Percentiles rank a stretch among this genome's conserved stretches.
These are phyloP conservation scores for Drosophila quasianomalipes DNA, from an alignment of 2,888 invertebrate species.

Conservation along the genomic window DNA sequence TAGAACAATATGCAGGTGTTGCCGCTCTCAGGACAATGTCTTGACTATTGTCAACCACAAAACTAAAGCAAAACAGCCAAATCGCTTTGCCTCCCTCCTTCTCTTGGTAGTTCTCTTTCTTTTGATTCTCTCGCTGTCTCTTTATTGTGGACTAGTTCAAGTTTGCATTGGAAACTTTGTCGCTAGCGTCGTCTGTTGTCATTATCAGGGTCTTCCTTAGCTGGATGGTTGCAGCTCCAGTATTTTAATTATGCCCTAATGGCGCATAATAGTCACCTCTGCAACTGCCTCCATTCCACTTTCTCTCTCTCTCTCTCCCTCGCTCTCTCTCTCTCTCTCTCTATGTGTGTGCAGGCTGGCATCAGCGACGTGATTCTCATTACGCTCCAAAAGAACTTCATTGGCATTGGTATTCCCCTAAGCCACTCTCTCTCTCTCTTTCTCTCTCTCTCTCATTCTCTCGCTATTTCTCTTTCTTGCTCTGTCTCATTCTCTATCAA, in stretches of 20 bases:
- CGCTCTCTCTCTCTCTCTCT: not conserved
- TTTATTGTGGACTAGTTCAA: not conserved
- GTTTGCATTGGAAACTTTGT: slow-evolving; percentile 43
- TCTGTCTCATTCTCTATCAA: slow-evolving; percentile 13
- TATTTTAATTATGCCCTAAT: slow-evolving; percentile 84
- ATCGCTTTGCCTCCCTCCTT: not conserved
- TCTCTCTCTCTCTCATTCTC: slow-evolving; percentile 5
- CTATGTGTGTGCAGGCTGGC: slow-evolving; percentile 7
- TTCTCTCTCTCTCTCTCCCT: not conserved
- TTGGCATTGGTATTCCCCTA: slow-evolving; percentile 42
- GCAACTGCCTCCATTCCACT: slow-evolving; percentile 7
- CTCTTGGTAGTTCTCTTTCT: not conserved
- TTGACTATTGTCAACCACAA: slow-evolving; percentile 36
- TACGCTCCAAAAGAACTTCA: slow-evolving; percentile 57
- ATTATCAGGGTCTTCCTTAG: slow-evolving; percentile 46
- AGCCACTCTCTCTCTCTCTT: slow-evolving; percentile 1
- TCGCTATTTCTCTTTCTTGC: not conserved
- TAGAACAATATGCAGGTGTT: slow-evolving; percentile 22
- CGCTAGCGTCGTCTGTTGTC: slow-evolving; percentile 33
- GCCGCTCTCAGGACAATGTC: slow-evolving; percentile 31
- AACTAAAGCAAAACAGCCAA: slow-evolving; percentile 27
- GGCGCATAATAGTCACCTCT: slow-evolving; percentile 79
- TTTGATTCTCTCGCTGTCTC: not conserved
- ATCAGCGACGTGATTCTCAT: slow-evolving; percentile 44
- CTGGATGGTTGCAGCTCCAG: slow-evolving; percentile 67